Evolutionary conservation across 2,113 vertebrate genomes (phyloP), one percentile per base, ranked within the genome.

Genomic region (Erythrocercus mccallii): DNA sequence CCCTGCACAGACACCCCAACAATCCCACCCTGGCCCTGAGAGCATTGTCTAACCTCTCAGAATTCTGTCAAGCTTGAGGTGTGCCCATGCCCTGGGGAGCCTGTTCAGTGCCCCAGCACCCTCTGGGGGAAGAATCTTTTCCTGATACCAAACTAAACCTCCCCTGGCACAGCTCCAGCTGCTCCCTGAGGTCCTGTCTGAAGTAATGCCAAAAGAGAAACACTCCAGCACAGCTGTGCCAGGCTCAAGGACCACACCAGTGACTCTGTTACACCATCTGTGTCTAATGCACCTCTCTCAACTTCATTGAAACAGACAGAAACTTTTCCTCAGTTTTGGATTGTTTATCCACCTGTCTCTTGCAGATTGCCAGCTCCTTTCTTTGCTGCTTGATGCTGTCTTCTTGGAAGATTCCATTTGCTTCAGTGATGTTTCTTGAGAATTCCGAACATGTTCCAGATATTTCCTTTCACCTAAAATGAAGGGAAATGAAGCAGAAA

Each of bases 341-440:
- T 11, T 37, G 40, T 42, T 53, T 84, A 71, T 35, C 97, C 97
- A 99, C 99, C 98, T 98, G 95, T 97, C 91, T 94, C 48, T 96
- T 74, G 97, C 97, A 44, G 97, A 86, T 93, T 77, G 65, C 95
- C 77, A 95, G 81, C 54, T 94, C 44, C 56, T 45, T 93, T 97
- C 98, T 96, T 90, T 95, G 73, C 90, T 96, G 73, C 93, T 74
- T 87, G 98, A 79, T 66, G 86, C 44, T 40, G 78, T 61, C 73
- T 96, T 77, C 71, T 96, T 91, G 42, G 90, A 91, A 92, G 84
- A 71, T 16, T 94, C 85, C 10, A 25, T 93, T 95, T 96, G 97
- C 60, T 87, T 88, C 38, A 47, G 35, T 40, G 92, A 90, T 78
- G 74, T 79, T 90, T 96, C 97, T 44, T 92, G 96, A 91, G 92